Conservation (phyloP, 2,113 vertebrate species). For the Notechis scutatus region DNA sequence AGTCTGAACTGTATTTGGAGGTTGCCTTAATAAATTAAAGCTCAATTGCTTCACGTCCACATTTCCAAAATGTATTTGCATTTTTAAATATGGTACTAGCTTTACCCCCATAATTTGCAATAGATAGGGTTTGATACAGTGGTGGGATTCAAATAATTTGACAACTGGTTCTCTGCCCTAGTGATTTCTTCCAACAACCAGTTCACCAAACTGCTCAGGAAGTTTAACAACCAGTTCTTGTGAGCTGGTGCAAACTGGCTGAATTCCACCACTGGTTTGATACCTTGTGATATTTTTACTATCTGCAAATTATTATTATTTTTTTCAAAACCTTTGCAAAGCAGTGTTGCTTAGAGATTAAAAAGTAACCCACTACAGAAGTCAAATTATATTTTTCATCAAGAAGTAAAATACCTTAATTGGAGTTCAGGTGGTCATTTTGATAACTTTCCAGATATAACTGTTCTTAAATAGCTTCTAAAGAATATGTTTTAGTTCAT, state of each 20-base stretch:
- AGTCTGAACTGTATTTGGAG: background rate
- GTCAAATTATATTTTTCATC: background rate
- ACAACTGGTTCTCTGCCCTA: too few species aligned
- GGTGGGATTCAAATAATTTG: too few species aligned
- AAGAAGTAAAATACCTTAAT: background rate
- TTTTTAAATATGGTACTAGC: background rate
- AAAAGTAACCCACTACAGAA: background rate
- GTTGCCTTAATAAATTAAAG: background rate
- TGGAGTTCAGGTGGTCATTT: conserved; percentile 7
- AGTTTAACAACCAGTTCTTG: too few species aligned
- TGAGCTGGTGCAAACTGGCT: too few species aligned
- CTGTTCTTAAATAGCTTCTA: background rate
- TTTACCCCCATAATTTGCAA: background rate
- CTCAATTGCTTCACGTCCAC: background rate
- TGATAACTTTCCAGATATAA: conserved; percentile 12
- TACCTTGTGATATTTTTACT: background rate
- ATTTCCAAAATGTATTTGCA: background rate
- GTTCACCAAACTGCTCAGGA: too few species aligned
- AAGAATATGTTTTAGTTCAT: conserved; percentile 32
- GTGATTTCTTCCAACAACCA: too few species aligned
- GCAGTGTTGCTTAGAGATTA: conserved; percentile 19
- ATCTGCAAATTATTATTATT: background rate
- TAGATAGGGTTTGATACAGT: background rate
- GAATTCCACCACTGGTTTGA: background rate
- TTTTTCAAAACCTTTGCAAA: background rate